These are phyloP conservation scores for Epizoanthus scotinus DNA, from an alignment of 92 coral and sea anemone genomes.

Conservation along the genomic window DNA sequence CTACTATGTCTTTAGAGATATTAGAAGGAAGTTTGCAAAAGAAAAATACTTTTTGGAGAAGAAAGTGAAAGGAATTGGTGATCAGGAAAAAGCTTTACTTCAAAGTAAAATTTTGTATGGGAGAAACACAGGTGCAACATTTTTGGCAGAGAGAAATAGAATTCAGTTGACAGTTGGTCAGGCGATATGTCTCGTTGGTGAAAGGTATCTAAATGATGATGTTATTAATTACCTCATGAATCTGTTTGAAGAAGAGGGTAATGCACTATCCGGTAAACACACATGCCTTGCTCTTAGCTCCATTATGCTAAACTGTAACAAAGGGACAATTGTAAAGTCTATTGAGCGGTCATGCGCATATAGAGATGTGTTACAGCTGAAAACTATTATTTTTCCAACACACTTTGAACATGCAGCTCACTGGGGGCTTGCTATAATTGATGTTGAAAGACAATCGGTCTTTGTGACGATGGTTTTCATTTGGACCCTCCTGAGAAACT, in stretches of 20 bases:
- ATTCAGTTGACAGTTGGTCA: slow-evolving; percentile 43
- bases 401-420: slow-evolving; percentile 29
- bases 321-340: slow-evolving; percentile 21
- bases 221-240: slow-evolving; percentile 35
- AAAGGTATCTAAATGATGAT: slow-evolving; percentile 23
- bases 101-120: slow-evolving; percentile 2
- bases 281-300: slow-evolving; percentile 36
- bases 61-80: slow-evolving; percentile 26
- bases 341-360: slow-evolving; percentile 5
- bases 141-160: slow-evolving; percentile 34
- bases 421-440: slow-evolving; percentile 43
- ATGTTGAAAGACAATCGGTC: slow-evolving; percentile 16
- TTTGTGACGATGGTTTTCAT: slow-evolving; percentile 37
- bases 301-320: slow-evolving; percentile 1
- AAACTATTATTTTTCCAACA: slow-evolving; percentile 28
- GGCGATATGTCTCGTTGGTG: slow-evolving; percentile 37
- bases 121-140: slow-evolving; percentile 8
- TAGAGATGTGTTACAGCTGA: slow-evolving; percentile 20
- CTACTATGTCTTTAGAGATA: slow-evolving; percentile 40
- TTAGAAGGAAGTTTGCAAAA: slow-evolving; percentile 12
- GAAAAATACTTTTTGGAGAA: slow-evolving; percentile 31
- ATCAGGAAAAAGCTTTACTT: slow-evolving; percentile 15
- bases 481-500: slow-evolving; percentile 14
- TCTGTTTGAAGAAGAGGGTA: slow-evolving; percentile 37
- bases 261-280: background rate